Evolutionary conservation across 1,140 invertebrate genomes (phyloP), one percentile per base, ranked within the genome.

Genomic region (Atta cephalotes): DNA sequence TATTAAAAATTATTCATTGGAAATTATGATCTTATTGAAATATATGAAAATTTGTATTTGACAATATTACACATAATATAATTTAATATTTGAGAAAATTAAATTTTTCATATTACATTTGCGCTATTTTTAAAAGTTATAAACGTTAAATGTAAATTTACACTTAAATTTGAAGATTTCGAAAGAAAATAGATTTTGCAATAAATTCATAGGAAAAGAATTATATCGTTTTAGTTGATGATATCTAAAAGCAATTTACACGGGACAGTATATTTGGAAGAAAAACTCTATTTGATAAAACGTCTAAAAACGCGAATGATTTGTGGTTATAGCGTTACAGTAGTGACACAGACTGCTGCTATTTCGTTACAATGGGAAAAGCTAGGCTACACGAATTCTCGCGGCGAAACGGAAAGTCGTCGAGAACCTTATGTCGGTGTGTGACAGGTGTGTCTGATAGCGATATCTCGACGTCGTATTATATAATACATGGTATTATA

Each of bases 381-480:
- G 39, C 39, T 45, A 45, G 60, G 81, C 16, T 74, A 76, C 86
- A 86, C 74, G 74, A 74, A 78, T 76, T 89, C 85, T 60, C 76
- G 7, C 72, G 10, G 66, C 58, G 39, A 86, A 74, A 80, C 63
- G 77, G 74, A 81, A 89, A 81, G 58, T 88, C 68, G 74, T 86
- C 60, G 51, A 74, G 56, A 68, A 58, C 51, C 70, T 60, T 85
- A 85, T 62, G 76, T 62, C 76, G 10, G 16, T 63, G 68, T 76
- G 88, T 81, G 88, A 86, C 82, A 89, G 87, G 31, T 62, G 31
- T 62, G 58, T 60, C 28, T 66, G 88, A 89, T 89, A 89, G 88
- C 88, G 84, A 82, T 85, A 85, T 80, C 51, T 58, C 56, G 35
- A 28, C n/a, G 56, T 51, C 25, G 12, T 74, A 49, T 82, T 62